Evolutionary conservation across 53 echinoderm and acorn worm genomes (phyloP).

Genomic region (Echinarachnius parma): DNA sequence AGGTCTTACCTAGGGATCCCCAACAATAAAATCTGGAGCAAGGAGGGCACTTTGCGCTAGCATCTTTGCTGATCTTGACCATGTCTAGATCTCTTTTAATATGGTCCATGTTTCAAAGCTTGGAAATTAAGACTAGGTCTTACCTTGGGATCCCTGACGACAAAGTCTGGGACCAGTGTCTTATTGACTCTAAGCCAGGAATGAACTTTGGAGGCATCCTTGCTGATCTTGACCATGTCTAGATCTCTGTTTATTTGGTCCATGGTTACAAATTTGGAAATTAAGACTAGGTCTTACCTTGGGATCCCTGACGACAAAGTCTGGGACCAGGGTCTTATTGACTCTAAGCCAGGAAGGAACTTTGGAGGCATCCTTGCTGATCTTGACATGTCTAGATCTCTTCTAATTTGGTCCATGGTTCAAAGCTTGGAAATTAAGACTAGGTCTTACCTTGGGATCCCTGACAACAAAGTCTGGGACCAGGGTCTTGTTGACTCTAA

Average conservation of each 20-base stretch:
- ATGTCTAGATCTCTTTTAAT: conserved; percentile 78
- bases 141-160: conserved; percentile 94
- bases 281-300: no score
- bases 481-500: conserved; percentile 69
- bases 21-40: conserved; percentile 94
- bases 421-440: no score
- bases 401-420: conserved; percentile 80
- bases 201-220: conserved; percentile 72
- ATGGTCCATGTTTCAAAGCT: conserved; percentile 65
- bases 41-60: no score
- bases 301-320: conserved; percentile 92
- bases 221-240: conserved; percentile 83
- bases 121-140: no score
- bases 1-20: conserved; percentile 93
- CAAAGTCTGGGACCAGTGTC: conserved; percentile 85
- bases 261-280: no score
- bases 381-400: conserved; percentile 79
- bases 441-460: conserved; percentile 95
- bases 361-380: conserved; percentile 69
- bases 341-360: conserved; percentile 87
- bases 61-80: conserved; percentile 82
- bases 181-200: conserved; percentile 79
- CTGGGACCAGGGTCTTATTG: conserved; percentile 76
- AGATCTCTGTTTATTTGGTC: conserved; percentile 76
- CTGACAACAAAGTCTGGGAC: conserved; percentile 92